These are phyloP conservation scores for Rhopalosiphum maidis DNA, from an alignment of 1,140 invertebrate species.

Conservation along the genomic window DNA sequence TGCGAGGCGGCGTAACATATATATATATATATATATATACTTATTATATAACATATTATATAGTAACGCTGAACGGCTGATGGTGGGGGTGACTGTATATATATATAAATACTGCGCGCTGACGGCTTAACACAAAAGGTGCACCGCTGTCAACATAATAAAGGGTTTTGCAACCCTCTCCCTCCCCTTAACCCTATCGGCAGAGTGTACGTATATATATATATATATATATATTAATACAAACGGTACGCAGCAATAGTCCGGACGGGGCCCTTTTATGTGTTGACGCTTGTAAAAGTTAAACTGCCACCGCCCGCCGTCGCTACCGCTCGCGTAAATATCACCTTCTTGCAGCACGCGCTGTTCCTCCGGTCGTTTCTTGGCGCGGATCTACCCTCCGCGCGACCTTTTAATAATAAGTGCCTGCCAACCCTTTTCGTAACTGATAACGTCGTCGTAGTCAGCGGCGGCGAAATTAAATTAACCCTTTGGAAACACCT, in stretches of 20 bases:
- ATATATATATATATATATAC: not conserved
- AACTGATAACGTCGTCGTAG: conserved; percentile 48
- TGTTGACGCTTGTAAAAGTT: conserved; percentile 59
- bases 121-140: conserved; percentile 51
- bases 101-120: not conserved
- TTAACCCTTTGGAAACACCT: conserved; percentile 50
- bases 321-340: conserved; percentile 16
- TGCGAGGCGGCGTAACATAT: not conserved
- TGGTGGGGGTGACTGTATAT: not conserved
- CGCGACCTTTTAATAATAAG: conserved; percentile 47
- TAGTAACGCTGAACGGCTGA: not conserved
- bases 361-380: conserved; percentile 7
- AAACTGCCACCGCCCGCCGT: conserved; percentile 49
- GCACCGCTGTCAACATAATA: conserved; percentile 55
- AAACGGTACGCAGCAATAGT: not conserved
- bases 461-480: conserved; percentile 17
- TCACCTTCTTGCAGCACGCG: conserved; percentile 36
- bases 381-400: conserved; percentile 1
- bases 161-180: conserved; percentile 52
- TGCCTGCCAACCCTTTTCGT: conserved; percentile 53
- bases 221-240: not conserved
- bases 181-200: not conserved
- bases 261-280: conserved; percentile 55
- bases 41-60: not conserved
- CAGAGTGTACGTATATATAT: not conserved